Evolutionary conservation across 2,113 vertebrate species (phyloP), one percentile per base, ranked within the genome.

Genomic region (Cygnus atratus): DNA sequence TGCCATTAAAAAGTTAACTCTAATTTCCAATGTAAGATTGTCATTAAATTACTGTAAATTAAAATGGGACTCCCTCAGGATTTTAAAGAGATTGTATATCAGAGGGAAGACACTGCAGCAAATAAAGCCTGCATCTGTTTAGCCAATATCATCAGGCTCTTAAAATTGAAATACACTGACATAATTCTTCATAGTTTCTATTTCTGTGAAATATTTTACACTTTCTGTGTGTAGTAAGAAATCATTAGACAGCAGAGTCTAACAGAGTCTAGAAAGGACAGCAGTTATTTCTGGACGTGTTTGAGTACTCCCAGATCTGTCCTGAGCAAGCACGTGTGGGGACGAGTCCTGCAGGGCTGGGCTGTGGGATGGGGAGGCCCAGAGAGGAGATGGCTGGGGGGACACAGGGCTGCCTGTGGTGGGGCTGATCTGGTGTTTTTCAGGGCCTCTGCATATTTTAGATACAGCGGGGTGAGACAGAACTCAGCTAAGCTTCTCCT

Each of bases 31-130:
- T 57, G 65, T 87, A 70, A 94, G 84, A 65, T 28, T 88, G 84
- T 88, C 95, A 92, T 95, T 95, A 97, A 93, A 96, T 92, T 89
- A 84, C 95, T 93, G 90, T 43, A 86, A 97, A 95, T 96, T 90
- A 95, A 94, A 96, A 88, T 9, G 72, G 68, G 68, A 2, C 68
- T 95, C 96, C 91, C 95, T 76, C 84, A 65, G 91, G 95, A 73
- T 92, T 89, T 66, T 37, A 12, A 65, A 46, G 88, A 50, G 84
- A 55, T 86, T 63, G 37, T 72, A 28, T 76, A 88, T 80, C 72
- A 21, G 85, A 72, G 65, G 19, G 79, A 66, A 94, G 92, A 28
- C 66, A 6, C 52, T 20, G 5, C 82, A 16, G 57, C 20, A 46
- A 92, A 57, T 33, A 33, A 76, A 71, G 35, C 24, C 88, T 58